These are phyloP conservation scores for Eupithecia pulchellata DNA, from an alignment of 2,888 invertebrate species.

Conservation along the genomic window DNA sequence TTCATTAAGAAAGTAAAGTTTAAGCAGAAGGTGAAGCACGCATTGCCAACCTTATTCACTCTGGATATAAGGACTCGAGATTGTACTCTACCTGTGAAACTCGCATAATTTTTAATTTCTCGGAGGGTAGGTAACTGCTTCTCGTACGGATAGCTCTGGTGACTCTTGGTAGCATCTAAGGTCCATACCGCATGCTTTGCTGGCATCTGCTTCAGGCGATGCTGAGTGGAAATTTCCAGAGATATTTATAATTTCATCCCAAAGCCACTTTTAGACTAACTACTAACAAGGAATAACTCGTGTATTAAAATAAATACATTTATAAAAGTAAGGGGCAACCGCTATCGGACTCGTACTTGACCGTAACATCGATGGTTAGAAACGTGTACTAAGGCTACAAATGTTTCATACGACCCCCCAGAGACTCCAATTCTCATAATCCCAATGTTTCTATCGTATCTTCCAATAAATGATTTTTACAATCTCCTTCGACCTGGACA, in stretches of 20 bases:
- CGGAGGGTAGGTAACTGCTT: background rate
- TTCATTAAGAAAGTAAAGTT: background rate
- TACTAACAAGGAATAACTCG: background rate
- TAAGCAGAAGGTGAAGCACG: background rate
- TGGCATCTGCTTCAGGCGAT: background rate
- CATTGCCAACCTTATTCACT: background rate
- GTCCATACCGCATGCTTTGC: background rate
- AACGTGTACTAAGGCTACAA: background rate
- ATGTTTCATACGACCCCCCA: background rate
- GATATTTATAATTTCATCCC: background rate
- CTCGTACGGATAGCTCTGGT: background rate
- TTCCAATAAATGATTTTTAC: slow-evolving; percentile 60
- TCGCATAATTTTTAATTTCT: background rate
- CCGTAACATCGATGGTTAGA: background rate
- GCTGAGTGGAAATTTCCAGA: background rate
- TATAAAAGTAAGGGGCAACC: background rate
- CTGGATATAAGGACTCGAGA: background rate
- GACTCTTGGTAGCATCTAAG: background rate
- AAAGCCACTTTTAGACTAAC: background rate
- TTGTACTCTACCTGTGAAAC: background rate
- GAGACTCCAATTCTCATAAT: slow-evolving; percentile 20
- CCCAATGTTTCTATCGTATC: slow-evolving; percentile 36
- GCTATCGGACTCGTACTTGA: background rate
- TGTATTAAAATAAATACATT: background rate
- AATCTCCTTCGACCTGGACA: slow-evolving; percentile 51